Base-by-base conservation (phyloP, 2,797 vertebrate species). In the Acropternis orthonyx region DNA sequence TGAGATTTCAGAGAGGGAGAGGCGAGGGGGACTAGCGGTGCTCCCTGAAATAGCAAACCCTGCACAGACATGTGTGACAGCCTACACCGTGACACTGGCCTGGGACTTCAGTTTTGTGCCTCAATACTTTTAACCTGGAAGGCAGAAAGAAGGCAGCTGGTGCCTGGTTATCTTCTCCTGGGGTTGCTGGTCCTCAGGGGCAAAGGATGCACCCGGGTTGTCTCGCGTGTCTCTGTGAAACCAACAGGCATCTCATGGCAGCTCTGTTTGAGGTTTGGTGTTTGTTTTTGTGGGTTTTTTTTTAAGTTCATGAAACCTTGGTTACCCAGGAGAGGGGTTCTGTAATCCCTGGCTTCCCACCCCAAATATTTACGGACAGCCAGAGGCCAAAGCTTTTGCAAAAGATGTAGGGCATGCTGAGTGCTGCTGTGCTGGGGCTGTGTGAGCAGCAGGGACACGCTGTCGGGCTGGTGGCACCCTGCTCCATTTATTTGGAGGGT, bases 1-100 rank as follows among this genome's bases (percentile, higher is more conserved):
- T 37, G 65, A 56, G 32, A 39, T 78, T 92, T 72, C n/a, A 34
- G 82, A 54, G 74, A 6, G 21, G 27, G 24, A 39, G 14, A 27
- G 10, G 18, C 37, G 24, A 15, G 15, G 27, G 28, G 3, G 5
- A 7, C 49, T 59, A 37, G 39, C 0, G 0, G 16, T 0, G 0
- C 28, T 90, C 41, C 27, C n/a, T 32, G 51, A 43, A 2, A 0
- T 6, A 5, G 15, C 49, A 30, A 55, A 27, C 24, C 0, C 48
- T 16, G 0, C 0, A 2, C 30, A 34, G 41, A 36, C 1, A 0
- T 19, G 7, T 17, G 37, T 48, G 48, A 58, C 69, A 85, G 43
- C 37, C 22, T 55, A 3, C 17, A 6, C 15, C 0, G 7, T 28
- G 21, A 32, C 2, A 1, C 24, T 37, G 30, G 5, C 43, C 66